phyloP scores from a whole-genome alignment of 2,113 vertebrate species.

The Proterorhinus semilunaris region DNA sequence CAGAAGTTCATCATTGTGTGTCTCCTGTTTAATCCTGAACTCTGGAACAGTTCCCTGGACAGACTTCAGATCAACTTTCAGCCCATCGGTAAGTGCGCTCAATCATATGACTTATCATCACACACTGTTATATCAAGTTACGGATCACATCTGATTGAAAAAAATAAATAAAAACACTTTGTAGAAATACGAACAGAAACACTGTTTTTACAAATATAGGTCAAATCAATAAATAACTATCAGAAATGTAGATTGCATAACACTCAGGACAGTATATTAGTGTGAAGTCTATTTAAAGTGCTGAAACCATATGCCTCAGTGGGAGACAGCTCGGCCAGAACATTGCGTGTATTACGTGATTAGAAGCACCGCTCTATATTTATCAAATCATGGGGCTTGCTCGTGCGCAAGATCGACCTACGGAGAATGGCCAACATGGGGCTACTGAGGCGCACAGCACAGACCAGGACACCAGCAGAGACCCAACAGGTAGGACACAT shows the following conservation, averaged over 20 bases:
- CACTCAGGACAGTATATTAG: constrained; percentile 16
- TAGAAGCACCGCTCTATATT: constrained; percentile 74
- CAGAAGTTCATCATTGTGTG: constrained; percentile 17
- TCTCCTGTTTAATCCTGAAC: background rate
- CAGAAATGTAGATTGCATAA: background rate
- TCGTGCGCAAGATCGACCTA: constrained; percentile 37
- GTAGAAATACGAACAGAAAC: background rate
- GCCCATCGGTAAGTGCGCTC: constrained; percentile 4
- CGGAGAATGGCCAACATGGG: constrained; percentile 44
- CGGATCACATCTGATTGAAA: background rate
- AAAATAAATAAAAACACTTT: background rate
- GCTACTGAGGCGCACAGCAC: constrained; percentile 28
- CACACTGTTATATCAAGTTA: background rate
- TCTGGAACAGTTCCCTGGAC: constrained; percentile 23
- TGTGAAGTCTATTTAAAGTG: constrained; percentile 63
- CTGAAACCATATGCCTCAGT: constrained; percentile 67
- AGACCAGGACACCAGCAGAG: constrained; percentile 34
- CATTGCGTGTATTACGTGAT: constrained; percentile 71
- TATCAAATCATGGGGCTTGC: constrained; percentile 70
- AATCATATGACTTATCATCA: constrained; percentile 58
- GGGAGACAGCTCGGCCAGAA: constrained; percentile 36
- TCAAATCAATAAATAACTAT: background rate
- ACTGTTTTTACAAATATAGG: background rate
- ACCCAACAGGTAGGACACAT: constrained; percentile 62
- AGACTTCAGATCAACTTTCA: constrained; percentile 21